Base-by-base conservation (phyloP, 2,797 vertebrate species). In the Sebastes nivosus region DNA sequence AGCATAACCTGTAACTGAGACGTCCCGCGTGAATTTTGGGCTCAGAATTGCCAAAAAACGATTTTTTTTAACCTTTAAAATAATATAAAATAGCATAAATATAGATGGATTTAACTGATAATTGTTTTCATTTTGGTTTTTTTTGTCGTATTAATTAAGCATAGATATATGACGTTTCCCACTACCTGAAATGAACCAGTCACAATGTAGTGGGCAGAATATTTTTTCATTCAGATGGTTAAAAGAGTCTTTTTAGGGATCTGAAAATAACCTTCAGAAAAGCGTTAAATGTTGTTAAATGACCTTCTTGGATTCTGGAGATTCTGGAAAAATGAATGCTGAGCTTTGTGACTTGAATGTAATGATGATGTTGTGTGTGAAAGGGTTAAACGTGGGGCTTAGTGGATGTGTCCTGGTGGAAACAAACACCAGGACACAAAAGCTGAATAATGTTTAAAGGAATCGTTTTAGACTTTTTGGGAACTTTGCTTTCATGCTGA, bases 291-390 rank as follows among this genome's bases (percentile, higher is more conserved):
- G 14, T 36, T 12, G n/a, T 16, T 18, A 46, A 24, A 38, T 0
- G 0, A 24, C 66, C 29, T 63, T 55, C n/a, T 78, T 67, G 73
- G 67, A 65, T 84, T 70, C 76, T 70, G 46, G 22, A 72, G 54
- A 71, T 55, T 59, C 25, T 25, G 6, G 12, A 22, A 24, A 11
- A 58, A 14, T 0, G 0, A 20, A 57, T 3, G 24, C 18, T 72
- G 4, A 2, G 60, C 75, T 72, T 22, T 75, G 79, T 77, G 81
- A 84, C 71, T 54, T 18, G 67, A 73, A 66, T 71, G 77, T 72
- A 30, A 46, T 2, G 36, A 57, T 20, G 6, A 29, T 20, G 4
- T 4, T 6, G 64, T n/a, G 4, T 52, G 16, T 20, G 14, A 71
- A 18, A 52, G 7, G 50, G 18, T 4, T 46, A 46, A 46, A 46